A percentile compares a stretch with the other conserved stretches of the same genome.
phyloP scores from a whole-genome alignment of 2,113 vertebrate species.

The Macheiramphus alcinus region DNA sequence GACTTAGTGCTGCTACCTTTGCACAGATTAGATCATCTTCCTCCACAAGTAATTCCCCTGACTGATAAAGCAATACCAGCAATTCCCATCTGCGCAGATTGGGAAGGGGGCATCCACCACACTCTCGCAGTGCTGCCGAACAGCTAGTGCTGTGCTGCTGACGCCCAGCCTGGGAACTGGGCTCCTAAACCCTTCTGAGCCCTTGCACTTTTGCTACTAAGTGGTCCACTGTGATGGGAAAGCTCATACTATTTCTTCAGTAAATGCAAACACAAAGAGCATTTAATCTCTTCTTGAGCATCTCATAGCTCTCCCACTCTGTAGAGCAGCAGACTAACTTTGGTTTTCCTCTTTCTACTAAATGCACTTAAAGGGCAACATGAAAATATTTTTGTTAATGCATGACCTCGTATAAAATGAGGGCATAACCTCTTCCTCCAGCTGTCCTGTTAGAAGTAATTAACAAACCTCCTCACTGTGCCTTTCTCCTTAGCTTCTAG shows the following conservation, averaged over 20 bases:
- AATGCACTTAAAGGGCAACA: not conserved
- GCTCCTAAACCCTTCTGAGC: not conserved
- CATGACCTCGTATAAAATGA: not conserved
- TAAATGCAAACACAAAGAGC: not conserved
- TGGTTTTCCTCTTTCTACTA: not conserved
- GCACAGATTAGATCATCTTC: not conserved
- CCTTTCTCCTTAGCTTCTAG: not conserved
- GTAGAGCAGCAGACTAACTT: not conserved
- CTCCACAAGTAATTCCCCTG: not conserved
- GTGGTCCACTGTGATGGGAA: not conserved
- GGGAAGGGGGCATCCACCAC: not conserved
- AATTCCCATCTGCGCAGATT: not conserved
- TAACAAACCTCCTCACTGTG: not conserved
- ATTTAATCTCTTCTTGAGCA: not conserved
- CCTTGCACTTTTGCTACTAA: not conserved
- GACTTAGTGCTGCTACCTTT: not conserved
- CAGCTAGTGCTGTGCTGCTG: not conserved
- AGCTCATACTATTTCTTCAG: not conserved
- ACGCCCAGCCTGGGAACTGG: not conserved
- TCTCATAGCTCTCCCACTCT: not conserved
- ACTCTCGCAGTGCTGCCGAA: rapidly evolving
- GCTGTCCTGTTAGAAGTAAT: not conserved
- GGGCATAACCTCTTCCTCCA: not conserved
- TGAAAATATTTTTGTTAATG: not conserved
- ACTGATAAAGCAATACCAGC: not conserved